These are phyloP conservation scores for Nematolebias whitei DNA, from an alignment of 2,113 vertebrate genomes.

Conservation along the genomic window DNA sequence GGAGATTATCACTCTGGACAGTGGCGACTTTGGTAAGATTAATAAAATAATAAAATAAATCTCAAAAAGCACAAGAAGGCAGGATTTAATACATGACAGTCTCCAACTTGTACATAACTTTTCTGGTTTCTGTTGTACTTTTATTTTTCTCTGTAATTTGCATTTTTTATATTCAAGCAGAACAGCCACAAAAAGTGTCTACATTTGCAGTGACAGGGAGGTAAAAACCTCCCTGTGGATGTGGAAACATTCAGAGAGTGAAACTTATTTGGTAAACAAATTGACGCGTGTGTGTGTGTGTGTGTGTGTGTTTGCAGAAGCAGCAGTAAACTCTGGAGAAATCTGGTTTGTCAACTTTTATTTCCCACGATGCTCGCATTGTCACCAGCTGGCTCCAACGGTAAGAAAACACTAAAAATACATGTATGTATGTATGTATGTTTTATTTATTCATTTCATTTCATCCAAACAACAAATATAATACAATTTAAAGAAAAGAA, in stretches of 20 bases:
- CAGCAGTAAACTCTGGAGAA: constrained; percentile 94
- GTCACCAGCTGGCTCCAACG: constrained; percentile 94
- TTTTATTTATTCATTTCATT: too few species aligned
- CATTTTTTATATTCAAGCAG: too few species aligned
- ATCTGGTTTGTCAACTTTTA: constrained; percentile 99
- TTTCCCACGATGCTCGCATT: constrained; percentile 95
- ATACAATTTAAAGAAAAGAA: too few species aligned
- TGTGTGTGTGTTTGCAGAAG: constrained; percentile 72
- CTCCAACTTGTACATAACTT: too few species aligned
- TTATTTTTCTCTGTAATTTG: too few species aligned
- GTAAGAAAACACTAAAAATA: constrained; percentile 67
- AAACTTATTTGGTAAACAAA: not conserved
- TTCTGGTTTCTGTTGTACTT: too few species aligned
- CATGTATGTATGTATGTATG: too few species aligned
- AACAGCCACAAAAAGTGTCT: too few species aligned
- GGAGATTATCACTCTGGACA: constrained; percentile 96
- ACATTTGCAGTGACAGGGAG: too few species aligned
- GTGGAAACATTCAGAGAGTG: not conserved
- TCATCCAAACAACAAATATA: too few species aligned
- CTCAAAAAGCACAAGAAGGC: not conserved
- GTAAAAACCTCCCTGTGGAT: too few species aligned
- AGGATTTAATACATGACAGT: not conserved
- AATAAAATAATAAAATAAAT: not conserved
- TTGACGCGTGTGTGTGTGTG: not conserved
- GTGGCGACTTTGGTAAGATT: constrained; percentile 93